A percentile compares a stretch with the other conserved stretches of the same genome.
Evolutionary conservation across 2,888 invertebrate genomes (phyloP).

Genomic region (Parnassius apollo): DNA sequence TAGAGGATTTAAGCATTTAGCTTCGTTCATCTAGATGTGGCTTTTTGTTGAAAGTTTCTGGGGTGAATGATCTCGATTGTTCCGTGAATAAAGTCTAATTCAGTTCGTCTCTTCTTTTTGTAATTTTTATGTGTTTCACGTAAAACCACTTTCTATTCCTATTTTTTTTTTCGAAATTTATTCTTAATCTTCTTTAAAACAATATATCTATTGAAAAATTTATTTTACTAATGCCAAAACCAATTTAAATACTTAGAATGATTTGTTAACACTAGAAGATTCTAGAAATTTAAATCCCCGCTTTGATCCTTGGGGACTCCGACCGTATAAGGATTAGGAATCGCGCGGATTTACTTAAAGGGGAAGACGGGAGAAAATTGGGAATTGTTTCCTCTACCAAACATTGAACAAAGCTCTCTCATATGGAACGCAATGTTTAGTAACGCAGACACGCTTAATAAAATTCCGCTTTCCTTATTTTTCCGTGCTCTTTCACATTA

Average conservation of each 20-base stretch:
- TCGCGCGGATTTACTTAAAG: slow-evolving; percentile 71
- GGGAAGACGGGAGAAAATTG: slow-evolving; percentile 63
- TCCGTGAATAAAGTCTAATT: slow-evolving; percentile 6
- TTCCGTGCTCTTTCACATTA: slow-evolving; percentile 34
- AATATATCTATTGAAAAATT: no score
- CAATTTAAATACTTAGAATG: no score
- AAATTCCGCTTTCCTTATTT: slow-evolving; percentile 46
- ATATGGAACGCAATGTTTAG: slow-evolving; percentile 52
- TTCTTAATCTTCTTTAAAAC: no score
- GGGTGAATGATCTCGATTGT: slow-evolving; percentile 29
- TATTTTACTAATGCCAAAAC: no score
- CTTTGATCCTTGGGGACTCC: slow-evolving; percentile 55
- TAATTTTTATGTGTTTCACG: no score
- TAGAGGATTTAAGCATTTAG: slow-evolving; percentile 32
- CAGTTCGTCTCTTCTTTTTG: no score
- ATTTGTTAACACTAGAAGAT: slow-evolving; percentile 11
- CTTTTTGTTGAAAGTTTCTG: slow-evolving; percentile 37
- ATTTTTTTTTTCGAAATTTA: no score
- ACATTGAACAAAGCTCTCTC: slow-evolving; percentile 54
- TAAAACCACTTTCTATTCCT: no score
- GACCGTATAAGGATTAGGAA: slow-evolving; percentile 70
- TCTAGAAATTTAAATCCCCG: slow-evolving; percentile 45
- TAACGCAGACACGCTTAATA: slow-evolving; percentile 40
- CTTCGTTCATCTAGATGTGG: slow-evolving; percentile 22
- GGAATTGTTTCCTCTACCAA: slow-evolving; percentile 68